Base-by-base conservation (phyloP, 2,888 invertebrate species). In the Platycheirus rosarum region DNA sequence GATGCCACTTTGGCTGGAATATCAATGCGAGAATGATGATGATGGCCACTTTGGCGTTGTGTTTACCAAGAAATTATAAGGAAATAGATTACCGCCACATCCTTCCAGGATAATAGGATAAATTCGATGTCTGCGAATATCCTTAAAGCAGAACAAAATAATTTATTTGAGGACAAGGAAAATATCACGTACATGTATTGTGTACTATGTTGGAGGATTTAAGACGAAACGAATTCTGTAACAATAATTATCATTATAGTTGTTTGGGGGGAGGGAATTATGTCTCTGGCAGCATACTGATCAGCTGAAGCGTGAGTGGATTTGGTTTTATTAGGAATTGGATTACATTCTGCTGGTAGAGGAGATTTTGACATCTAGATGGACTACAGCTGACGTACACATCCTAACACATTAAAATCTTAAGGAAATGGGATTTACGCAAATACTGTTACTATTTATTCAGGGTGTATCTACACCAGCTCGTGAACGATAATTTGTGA, bases 1-100 rank as follows among this genome's bases (percentile, higher is more conserved):
- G 26, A 9, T 26, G 16, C 11, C 13, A 42, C 16, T 23, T 68
- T 74, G 74, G 40, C 65, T 37, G 23, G 71, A 82, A 76, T 75
- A 70, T 70, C 80, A 79, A 79, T 79, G 79, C 57, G 69, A 46
- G 49, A 73, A 77, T 44, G 29, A 66, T 44, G 29, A 66, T 62
- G 76, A 71, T 68, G 82, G 82, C 71, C 76, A 82, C 68, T 71
- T 80, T 68, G 68, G 68, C 62, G 62, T 16, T 71, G 76, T 77
- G 73, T 77, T 73, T 82, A 77, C 77, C 37, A 57, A 82, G 68
- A 77, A 65, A 73, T 82, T 82, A 82, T 82, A 73, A 77, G 82
- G 76, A 82, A 82, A 82, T 71, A 77, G 76, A 82, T 77, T 77
- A 82, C 68, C 57, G 62, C 73, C 68, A 77, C 77, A 82, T 76